Percentiles rank a stretch among this genome's conserved stretches.
These are phyloP conservation scores for Stichopus horrens DNA, from an alignment of 53 echinoderm and acorn worm genomes.

Conservation along the genomic window DNA sequence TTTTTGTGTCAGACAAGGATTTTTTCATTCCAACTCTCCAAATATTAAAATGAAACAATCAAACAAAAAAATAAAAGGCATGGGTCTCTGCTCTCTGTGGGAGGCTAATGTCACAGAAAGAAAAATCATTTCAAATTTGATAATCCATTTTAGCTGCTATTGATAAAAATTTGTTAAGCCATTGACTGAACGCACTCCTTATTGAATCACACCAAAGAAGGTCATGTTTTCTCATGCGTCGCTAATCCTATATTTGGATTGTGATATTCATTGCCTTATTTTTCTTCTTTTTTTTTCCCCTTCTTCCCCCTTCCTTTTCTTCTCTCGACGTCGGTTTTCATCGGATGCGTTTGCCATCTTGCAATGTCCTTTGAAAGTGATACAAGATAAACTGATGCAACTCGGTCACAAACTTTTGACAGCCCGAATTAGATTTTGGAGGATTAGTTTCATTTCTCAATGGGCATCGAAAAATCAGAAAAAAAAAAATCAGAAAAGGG, in stretches of 20 bases:
- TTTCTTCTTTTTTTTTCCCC: neutral
- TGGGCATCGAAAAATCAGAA: neutral
- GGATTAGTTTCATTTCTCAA: conserved; percentile 4
- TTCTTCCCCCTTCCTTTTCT: neutral
- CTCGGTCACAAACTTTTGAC: neutral
- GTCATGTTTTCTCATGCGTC: conserved; percentile 12
- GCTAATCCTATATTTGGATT: conserved; percentile 22
- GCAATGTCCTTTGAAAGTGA: neutral
- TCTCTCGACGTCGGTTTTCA: neutral
- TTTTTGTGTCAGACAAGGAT: neutral
- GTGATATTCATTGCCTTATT: conserved; percentile 12
- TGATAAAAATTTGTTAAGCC: conserved; percentile 38
- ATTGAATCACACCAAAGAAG: conserved; percentile 11
- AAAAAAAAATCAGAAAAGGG: neutral
- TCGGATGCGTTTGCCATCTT: neutral
- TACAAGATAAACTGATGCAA: neutral
- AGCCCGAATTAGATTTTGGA: conserved; percentile 11
- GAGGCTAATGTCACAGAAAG: conserved; percentile 21
- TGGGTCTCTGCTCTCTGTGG: conserved; percentile 1
- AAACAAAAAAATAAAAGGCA: neutral
- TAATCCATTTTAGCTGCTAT: conserved; percentile 13
- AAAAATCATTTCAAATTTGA: conserved; percentile 24
- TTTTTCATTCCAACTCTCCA: neutral
- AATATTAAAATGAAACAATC: neutral
- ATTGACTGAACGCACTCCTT: conserved; percentile 7